phyloP scores from a whole-genome alignment of 2,888 invertebrate species.

The Exephanes ischioxanthus region DNA sequence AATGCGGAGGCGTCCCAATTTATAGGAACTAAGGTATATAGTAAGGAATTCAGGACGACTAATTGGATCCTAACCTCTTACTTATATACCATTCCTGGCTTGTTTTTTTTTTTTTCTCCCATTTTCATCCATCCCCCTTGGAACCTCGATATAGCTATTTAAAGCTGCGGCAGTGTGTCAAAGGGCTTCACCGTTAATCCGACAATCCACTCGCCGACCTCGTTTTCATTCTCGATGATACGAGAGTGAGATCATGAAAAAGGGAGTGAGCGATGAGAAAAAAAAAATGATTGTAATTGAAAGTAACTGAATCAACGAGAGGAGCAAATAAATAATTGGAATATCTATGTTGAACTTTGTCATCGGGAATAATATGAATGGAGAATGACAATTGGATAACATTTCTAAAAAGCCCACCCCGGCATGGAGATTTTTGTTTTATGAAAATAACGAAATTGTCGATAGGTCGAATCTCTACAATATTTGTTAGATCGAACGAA shows the following conservation, averaged over 20 bases:
- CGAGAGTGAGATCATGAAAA: background rate
- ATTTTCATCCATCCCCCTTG: conserved; percentile 1
- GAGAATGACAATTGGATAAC: background rate
- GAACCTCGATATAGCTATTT: conserved; percentile 58
- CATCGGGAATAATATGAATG: background rate
- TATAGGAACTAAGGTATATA: conserved; percentile 27
- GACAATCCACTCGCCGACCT: conserved; percentile 52
- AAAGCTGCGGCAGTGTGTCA: conserved; percentile 67
- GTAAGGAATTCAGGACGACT: conserved; percentile 55
- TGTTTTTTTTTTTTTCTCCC: conserved; percentile 23
- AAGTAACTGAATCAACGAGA: conserved; percentile 12
- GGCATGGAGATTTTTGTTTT: too few relatives aligned
- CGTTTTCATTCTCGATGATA: conserved; percentile 29
- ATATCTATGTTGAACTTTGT: conserved; percentile 11
- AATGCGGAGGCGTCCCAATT: conserved; percentile 46
- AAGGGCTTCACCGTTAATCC: conserved; percentile 60
- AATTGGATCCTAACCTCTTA: conserved; percentile 62
- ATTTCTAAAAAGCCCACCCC: background rate
- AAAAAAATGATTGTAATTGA: background rate
- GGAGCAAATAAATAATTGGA: background rate
- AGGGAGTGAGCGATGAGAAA: background rate
- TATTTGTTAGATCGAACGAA: conserved; percentile 3
- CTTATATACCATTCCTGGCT: conserved; percentile 24
- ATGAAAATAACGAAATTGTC: too few relatives aligned
- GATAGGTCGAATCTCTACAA: background rate